phyloP scores from a whole-genome alignment of 1,140 invertebrate species.

The Drosophila elegans region DNA sequence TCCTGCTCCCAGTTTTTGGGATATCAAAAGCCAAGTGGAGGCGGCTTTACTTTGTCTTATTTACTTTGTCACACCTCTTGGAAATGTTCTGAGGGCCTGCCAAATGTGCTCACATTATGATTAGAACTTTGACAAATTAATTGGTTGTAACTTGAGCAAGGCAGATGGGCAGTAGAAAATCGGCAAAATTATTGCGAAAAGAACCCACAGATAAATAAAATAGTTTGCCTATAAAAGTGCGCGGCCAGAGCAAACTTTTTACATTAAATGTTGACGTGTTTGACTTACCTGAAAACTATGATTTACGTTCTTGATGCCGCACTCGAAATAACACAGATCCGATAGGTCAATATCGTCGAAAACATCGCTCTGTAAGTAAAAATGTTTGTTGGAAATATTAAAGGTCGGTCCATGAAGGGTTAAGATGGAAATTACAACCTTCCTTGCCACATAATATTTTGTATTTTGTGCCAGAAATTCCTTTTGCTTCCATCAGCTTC shows the following conservation, averaged over 20 bases:
- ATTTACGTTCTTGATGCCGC: slow-evolving; percentile 93
- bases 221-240: slow-evolving; percentile 13
- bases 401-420: not conserved
- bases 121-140: slow-evolving; percentile 33
- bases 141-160: slow-evolving; percentile 28
- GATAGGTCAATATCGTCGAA: slow-evolving; percentile 94
- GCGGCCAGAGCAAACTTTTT: slow-evolving; percentile 36
- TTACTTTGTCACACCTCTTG: slow-evolving; percentile 15
- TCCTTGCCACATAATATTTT: slow-evolving; percentile 22
- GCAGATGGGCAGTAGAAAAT: slow-evolving; percentile 11
- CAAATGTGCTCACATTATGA: slow-evolving; percentile 17
- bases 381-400: not conserved
- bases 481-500: slow-evolving; percentile 15
- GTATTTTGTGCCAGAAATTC: slow-evolving; percentile 33
- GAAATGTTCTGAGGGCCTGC: not conserved
- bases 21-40: slow-evolving; percentile 29
- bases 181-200: slow-evolving; percentile 44
- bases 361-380: slow-evolving; percentile 90
- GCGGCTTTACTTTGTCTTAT: slow-evolving; percentile 4
- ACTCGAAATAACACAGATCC: slow-evolving; percentile 93
- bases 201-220: slow-evolving; percentile 31
- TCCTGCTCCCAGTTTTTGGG: slow-evolving; percentile 28
- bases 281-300: slow-evolving; percentile 93
- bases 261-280: slow-evolving; percentile 40
- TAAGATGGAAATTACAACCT: slow-evolving; percentile 7